Base-by-base conservation (phyloP, 2,113 vertebrate genomes). In the Gambusia affinis region DNA sequence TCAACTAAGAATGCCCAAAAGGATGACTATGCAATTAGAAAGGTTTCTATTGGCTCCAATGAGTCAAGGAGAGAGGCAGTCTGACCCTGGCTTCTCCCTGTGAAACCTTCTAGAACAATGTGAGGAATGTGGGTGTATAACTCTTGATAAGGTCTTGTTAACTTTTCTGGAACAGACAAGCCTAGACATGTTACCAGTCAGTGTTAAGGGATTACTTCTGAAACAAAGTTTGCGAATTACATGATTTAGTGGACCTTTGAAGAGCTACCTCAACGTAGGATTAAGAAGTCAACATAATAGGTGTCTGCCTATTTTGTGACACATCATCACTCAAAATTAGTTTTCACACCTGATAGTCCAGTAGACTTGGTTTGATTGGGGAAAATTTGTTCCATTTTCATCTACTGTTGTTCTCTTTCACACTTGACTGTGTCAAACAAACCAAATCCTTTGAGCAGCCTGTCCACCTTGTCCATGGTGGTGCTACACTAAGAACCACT, bases 51-150 rank as follows among this genome's bases (percentile, higher is more conserved):
- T 66, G 30, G 2, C 8, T 47, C 19, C 19, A 17, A 19, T 62
- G 81, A 80, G 57, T 80, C 65, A 72, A 54, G 65, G 29, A 17
- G 19, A 24, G 54, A n/a, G 6, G 35, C 37, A 12, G 61, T 51
- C 65, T 65, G 64, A 68, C 73, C 44, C n/a, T 47, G 35, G 62
- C 31, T 66, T 1, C 19, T 17, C 37, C 65, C 65, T 70, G 66
- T 64, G 54, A 72, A 63, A 35, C 2, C 14, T 8, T 14, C 4
- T 1, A 6, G 1, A 79, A 86, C 78, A 79, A 91, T 89, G 88
- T 54, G 33, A 79, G 60, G 80, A 90, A 94, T 89, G 87, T 78
- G 83, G 75, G 85, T 79, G 80, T 75, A 68, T 63, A 69, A n/a
- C 57, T 28, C 30, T 14, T 33, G 24, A 8, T 68, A 39, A 37